Conservation (phyloP, 2,113 vertebrate genomes). For the Elephas maximus region DNA sequence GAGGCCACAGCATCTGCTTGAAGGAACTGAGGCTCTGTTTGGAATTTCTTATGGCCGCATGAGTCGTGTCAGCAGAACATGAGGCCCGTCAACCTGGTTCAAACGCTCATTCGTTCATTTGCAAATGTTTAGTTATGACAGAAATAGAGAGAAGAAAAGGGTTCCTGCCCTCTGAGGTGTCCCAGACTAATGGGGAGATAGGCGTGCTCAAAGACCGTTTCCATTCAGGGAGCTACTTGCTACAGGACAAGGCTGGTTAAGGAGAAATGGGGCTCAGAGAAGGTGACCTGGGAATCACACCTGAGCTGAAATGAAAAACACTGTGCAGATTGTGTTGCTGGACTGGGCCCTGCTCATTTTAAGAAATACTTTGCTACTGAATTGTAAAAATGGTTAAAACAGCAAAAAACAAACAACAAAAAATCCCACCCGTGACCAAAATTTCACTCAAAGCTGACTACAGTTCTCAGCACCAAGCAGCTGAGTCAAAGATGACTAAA, state of each 20-base stretch:
- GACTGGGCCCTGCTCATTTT: neutral
- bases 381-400: no score
- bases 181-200: neutral
- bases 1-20: neutral
- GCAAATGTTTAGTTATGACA: neutral
- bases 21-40: neutral
- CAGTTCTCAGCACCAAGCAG: neutral
- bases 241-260: accelerated
- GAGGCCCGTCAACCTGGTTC: no score
- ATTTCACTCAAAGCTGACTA: accelerated
- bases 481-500: neutral
- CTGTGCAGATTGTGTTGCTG: accelerated
- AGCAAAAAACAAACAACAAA: no score
- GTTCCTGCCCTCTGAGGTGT: neutral
- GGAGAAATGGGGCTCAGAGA: accelerated
- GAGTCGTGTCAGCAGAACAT: neutral
- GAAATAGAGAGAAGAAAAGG: no score
- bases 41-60: neutral
- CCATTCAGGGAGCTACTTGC: accelerated
- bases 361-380: no score
- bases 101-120: no score
- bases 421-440: neutral
- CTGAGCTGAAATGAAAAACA: accelerated
- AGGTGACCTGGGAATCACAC: accelerated
- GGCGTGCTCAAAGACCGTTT: accelerated